A percentile compares a stretch with the other conserved stretches of the same genome.
These are phyloP conservation scores for Ceratina japonica DNA, from an alignment of 1,140 invertebrate genomes.

Conservation along the genomic window DNA sequence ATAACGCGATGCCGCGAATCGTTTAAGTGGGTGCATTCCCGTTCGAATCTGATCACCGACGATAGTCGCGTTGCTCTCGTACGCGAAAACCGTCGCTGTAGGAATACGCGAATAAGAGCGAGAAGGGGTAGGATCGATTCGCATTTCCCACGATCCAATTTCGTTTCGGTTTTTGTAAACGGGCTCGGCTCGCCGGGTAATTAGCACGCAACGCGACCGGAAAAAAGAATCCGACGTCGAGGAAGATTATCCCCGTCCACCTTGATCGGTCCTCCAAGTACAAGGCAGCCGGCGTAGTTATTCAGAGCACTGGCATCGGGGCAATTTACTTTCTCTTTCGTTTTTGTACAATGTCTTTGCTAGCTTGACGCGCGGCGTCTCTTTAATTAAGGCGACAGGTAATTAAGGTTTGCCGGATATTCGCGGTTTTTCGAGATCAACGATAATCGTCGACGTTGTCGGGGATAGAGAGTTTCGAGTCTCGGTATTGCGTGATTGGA, in stretches of 20 bases:
- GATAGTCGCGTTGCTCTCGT: too few relatives aligned
- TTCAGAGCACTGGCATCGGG: slow-evolving; percentile 1
- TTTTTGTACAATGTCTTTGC: slow-evolving; percentile 17
- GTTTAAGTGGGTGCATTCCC: too few relatives aligned
- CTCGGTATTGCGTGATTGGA: background rate
- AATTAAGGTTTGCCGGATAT: background rate
- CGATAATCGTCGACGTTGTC: background rate
- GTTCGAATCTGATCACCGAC: too few relatives aligned
- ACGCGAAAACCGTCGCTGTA: background rate
- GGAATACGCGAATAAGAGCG: background rate
- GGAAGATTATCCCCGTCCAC: slow-evolving; percentile 25
- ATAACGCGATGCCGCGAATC: slow-evolving; percentile 20
- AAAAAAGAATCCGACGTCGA: background rate
- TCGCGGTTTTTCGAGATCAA: background rate
- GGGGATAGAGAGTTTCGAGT: background rate
- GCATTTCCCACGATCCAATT: slow-evolving; percentile 62
- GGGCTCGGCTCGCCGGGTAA: slow-evolving; percentile 1
- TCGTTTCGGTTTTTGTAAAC: slow-evolving; percentile 44
- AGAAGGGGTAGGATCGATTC: slow-evolving; percentile 35
- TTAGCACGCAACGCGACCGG: slow-evolving; percentile 28
- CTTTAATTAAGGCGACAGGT: slow-evolving; percentile 15
- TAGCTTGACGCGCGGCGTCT: background rate
- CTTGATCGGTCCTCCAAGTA: slow-evolving; percentile 27
- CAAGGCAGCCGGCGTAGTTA: slow-evolving; percentile 19
- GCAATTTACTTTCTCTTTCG: slow-evolving; percentile 53